phyloP scores from a whole-genome alignment of 2,113 vertebrate genomes.

The Ctenodactylus gundi region DNA sequence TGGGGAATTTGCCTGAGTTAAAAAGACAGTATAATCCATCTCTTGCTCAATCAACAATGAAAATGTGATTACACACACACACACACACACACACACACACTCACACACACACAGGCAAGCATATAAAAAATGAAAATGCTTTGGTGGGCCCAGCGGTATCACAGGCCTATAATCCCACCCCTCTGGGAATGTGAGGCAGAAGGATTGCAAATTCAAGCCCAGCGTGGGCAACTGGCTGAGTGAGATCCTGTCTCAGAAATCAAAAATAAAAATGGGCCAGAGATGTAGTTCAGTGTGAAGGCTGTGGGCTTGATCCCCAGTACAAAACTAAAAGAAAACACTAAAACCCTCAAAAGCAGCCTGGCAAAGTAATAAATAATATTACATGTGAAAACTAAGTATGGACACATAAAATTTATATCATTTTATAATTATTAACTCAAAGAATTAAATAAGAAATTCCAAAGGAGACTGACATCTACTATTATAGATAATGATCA shows the following conservation, averaged over 20 bases:
- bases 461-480: not conserved
- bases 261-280: too few relatives aligned
- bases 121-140: too few relatives aligned
- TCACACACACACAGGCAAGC: not conserved
- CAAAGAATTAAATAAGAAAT: not conserved
- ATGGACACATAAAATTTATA: not conserved
- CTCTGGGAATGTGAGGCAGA: too few relatives aligned
- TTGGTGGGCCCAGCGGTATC: too few relatives aligned
- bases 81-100: not conserved
- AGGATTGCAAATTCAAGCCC: too few relatives aligned
- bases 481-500: not conserved
- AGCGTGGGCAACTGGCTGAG: too few relatives aligned
- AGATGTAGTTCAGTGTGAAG: too few relatives aligned
- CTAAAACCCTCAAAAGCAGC: not conserved
- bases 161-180: too few relatives aligned
- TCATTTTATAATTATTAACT: not conserved
- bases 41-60: constrained; percentile 11
- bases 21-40: constrained; percentile 5
- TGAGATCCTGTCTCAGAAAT: too few relatives aligned
- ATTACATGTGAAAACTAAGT: not conserved
- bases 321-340: too few relatives aligned
- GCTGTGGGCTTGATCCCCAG: too few relatives aligned
- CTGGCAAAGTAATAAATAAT: constrained; percentile 3
- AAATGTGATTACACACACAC: not conserved
- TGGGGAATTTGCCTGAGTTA: not conserved